These are phyloP conservation scores for Poliocrania exsul DNA, from an alignment of 2,797 vertebrate species.

Conservation along the genomic window DNA sequence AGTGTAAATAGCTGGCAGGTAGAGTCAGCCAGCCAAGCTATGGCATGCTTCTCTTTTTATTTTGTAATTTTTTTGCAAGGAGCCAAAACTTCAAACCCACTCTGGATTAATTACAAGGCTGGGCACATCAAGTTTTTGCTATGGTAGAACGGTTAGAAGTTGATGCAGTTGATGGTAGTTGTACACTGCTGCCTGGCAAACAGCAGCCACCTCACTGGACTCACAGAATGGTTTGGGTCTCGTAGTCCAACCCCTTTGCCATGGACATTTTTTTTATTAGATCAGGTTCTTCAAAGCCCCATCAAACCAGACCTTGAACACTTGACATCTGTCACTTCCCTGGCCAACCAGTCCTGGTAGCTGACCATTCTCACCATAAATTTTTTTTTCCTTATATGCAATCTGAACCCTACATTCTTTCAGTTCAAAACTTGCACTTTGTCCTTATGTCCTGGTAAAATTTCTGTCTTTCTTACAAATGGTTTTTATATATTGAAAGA, in stretches of 20 bases:
- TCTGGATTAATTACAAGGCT: neutral
- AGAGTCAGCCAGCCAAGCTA: neutral
- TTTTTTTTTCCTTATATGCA: neutral
- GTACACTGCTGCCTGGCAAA: neutral
- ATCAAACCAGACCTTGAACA: neutral
- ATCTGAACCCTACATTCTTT: neutral
- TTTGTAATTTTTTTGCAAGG: neutral
- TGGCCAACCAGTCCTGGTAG: neutral
- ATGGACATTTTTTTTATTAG: neutral
- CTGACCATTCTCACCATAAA: neutral
- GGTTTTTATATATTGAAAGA: neutral
- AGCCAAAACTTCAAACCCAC: neutral
- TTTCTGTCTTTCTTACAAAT: neutral
- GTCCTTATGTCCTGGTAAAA: neutral
- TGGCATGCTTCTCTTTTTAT: neutral
- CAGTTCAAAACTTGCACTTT: neutral
- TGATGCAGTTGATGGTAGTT: neutral
- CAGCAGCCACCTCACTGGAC: fast-evolving
- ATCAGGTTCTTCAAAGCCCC: neutral
- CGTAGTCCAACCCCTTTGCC: neutral
- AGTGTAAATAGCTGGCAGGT: neutral
- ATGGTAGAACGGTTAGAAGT: neutral
- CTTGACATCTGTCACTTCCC: neutral
- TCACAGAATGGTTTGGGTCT: neutral
- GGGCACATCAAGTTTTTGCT: neutral